Evolutionary conservation across 2,888 invertebrate species (phyloP), one percentile per base, ranked within the genome.

Genomic region (Hirtodrosophila trivittata): DNA sequence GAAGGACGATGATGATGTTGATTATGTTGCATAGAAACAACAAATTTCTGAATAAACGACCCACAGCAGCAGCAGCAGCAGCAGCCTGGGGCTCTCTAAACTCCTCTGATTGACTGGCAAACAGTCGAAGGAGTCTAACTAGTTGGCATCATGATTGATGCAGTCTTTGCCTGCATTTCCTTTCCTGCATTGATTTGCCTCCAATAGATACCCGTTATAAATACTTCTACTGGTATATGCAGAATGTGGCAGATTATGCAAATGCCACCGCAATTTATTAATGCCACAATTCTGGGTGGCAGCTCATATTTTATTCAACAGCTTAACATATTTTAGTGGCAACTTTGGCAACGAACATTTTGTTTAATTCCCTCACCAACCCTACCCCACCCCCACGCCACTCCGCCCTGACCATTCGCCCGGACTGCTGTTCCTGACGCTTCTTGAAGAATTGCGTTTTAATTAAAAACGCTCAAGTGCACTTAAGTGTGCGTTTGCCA

Each of bases 401-500:
- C 47, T 42, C 56, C 60, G 1, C 45, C 14, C 21, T 32, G 7
- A 10, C 41, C 18, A 26, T 25, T 33, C 37, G 6, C 46, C 7
- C 4, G 13, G n/a, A 26, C 35, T 43, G 21, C 66, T 66, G 66
- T 45, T 45, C 56, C 57, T 59, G 67, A 56, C 54, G 73, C 74
- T 58, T 51, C 65, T 67, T 82, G 81, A 70, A 77, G 82, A 83
- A 83, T 84, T 77, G 82, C 66, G 67, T 74, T 83, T 83, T 83
- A 83, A 83, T 83, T 83, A 82, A 83, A 83, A 84, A 84, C 80
- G 82, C 80, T 83, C 75, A 83, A 83, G 81, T 82, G 82, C 83
- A 80, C 84, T 83, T 84, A 84, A 83, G 80, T 84, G 77, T 82
- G 71, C 77, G 75, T 71, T 74, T 75, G 67, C 74, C 80, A 77